Conservation (phyloP, 2,797 vertebrate species). For the Fistularia commersonii region DNA sequence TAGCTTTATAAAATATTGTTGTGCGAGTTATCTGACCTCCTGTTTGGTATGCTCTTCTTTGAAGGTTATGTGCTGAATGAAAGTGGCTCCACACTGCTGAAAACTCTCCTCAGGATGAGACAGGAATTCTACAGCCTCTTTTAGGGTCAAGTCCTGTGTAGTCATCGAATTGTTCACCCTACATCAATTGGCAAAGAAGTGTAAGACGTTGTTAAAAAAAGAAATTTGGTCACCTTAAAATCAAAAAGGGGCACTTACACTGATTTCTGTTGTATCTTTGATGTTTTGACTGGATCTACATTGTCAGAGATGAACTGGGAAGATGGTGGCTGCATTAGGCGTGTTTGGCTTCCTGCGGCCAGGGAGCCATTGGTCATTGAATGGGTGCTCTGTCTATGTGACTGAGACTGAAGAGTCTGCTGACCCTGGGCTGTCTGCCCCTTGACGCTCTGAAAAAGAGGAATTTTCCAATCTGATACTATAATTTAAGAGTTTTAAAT, state of each 20-base stretch:
- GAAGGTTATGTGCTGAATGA: constrained; percentile 88
- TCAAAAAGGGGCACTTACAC: constrained; percentile 50
- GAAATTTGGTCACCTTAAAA: neutral
- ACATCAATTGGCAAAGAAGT: constrained; percentile 2
- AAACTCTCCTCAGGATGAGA: constrained; percentile 70
- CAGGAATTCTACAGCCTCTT: constrained; percentile 82
- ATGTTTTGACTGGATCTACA: constrained; percentile 26
- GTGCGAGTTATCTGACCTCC: constrained; percentile 67
- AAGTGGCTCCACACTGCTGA: constrained; percentile 83
- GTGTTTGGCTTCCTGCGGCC: constrained; percentile 26
- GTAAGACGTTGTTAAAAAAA: neutral
- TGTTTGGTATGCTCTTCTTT: constrained; percentile 83
- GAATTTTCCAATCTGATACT: neutral
- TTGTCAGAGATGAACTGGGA: constrained; percentile 21
- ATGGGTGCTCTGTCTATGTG: constrained; percentile 26
- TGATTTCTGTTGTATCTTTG: constrained; percentile 31
- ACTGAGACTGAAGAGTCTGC: neutral
- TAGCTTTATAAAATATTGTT: too few species aligned
- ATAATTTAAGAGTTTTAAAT: neutral
- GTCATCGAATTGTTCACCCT: constrained; percentile 60
- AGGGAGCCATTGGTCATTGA: constrained; percentile 24
- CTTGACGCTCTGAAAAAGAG: constrained; percentile 41
- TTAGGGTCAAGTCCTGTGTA: constrained; percentile 75
- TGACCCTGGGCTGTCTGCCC: constrained; percentile 21
- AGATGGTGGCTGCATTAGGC: neutral